phyloP scores from a whole-genome alignment of 2,888 invertebrate genomes.

The Coronaproctus castanopsis region DNA sequence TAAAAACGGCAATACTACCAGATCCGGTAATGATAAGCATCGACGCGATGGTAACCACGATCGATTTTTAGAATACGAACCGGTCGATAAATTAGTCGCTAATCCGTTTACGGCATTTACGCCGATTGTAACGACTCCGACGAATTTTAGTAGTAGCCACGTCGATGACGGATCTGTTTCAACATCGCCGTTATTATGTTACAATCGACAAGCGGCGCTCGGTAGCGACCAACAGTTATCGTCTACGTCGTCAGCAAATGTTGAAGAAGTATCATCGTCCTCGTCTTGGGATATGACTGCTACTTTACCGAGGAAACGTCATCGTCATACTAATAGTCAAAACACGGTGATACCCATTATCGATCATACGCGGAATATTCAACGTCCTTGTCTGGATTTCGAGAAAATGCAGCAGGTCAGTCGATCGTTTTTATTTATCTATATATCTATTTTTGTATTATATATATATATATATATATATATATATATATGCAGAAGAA shows the following conservation, averaged over 20 bases:
- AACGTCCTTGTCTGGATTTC: conserved; percentile 79
- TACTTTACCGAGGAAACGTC: conserved; percentile 39
- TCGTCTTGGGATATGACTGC: conserved; percentile 27
- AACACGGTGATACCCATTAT: neutral
- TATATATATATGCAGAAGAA: too few species aligned
- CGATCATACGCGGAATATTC: conserved; percentile 29
- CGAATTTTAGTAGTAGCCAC: neutral
- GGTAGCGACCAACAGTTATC: too few species aligned
- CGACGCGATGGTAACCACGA: too few species aligned
- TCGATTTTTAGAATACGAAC: neutral
- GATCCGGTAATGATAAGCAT: too few species aligned
- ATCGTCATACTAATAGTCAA: conserved; percentile 29
- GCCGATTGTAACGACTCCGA: neutral
- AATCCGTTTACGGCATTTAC: neutral
- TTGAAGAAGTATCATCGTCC: neutral
- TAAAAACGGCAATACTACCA: neutral
- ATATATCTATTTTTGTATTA: too few species aligned
- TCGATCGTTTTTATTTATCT: too few species aligned
- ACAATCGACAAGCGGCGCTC: too few species aligned
- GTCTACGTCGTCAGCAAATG: neutral
- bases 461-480: too few species aligned
- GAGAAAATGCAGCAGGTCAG: conserved; percentile 92
- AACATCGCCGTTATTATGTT: neutral
- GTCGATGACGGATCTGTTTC: neutral
- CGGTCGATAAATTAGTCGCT: neutral